These are phyloP conservation scores for Trachelus troglodyta DNA, from an alignment of 2,888 invertebrate genomes.

Conservation along the genomic window DNA sequence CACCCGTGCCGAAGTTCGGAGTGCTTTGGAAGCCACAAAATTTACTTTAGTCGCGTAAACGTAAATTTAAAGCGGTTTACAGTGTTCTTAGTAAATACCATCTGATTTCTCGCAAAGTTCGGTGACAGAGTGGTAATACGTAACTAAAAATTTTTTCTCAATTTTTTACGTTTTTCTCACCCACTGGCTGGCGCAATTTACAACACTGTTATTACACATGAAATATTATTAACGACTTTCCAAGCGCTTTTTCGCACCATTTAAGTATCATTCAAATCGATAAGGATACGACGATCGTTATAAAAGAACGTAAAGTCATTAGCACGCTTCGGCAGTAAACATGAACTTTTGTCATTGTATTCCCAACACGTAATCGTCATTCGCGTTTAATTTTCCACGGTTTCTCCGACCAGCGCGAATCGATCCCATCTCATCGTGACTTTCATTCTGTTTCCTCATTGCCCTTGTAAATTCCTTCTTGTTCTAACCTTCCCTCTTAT, in stretches of 20 bases:
- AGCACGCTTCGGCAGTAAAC: conserved; percentile 41
- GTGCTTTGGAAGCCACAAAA: conserved; percentile 44
- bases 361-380: conserved; percentile 49
- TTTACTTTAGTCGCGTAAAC: conserved; percentile 41
- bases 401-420: not conserved
- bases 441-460: no score
- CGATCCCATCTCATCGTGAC: no score
- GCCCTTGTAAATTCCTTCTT: no score
- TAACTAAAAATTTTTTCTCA: not conserved
- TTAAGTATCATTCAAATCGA: not conserved
- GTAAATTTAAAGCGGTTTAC: conserved; percentile 37
- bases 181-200: no score
- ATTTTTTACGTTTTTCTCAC: no score
- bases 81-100: conserved; percentile 26
- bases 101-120: no score
- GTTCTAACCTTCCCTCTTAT: no score
- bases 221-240: no score
- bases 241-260: no score
- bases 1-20: conserved; percentile 37
- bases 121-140: conserved; percentile 33
- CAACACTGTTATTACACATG: no score
- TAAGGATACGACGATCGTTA: conserved; percentile 37
- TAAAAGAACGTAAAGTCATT: conserved; percentile 35
- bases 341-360: conserved; percentile 50
- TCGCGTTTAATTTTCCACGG: conserved; percentile 29